Conservation (phyloP, 2,797 vertebrate genomes). For the Picus viridis region DNA sequence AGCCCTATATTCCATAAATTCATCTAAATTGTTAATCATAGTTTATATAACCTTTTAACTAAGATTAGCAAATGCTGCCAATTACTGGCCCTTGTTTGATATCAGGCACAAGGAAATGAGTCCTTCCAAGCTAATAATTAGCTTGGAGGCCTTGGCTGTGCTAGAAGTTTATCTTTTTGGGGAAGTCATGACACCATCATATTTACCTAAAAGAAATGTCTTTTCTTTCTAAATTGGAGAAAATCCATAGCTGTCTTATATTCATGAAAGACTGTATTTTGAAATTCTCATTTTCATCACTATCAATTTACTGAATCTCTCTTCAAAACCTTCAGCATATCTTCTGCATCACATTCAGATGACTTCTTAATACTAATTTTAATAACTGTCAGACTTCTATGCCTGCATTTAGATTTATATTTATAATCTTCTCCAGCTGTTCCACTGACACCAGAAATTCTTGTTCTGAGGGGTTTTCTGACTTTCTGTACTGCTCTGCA, state of each 20-base stretch:
- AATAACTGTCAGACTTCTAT: not conserved
- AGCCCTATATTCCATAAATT: not conserved
- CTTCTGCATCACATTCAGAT: not conserved
- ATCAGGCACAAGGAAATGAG: not conserved
- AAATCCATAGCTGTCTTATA: not conserved
- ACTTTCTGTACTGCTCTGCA: not conserved
- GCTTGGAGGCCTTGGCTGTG: not conserved
- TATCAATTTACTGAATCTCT: not conserved
- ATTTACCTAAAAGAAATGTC: not conserved
- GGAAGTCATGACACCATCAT: not conserved
- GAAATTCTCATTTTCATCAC: not conserved
- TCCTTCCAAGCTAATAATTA: constrained; percentile 4
- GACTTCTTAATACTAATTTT: not conserved
- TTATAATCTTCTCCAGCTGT: not conserved
- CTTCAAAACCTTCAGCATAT: not conserved
- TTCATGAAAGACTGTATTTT: not conserved
- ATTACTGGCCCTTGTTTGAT: not conserved
- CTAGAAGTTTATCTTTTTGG: not conserved
- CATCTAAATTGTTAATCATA: not conserved
- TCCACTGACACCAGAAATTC: not conserved
- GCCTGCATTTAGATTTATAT: not conserved
- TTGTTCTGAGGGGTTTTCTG: not conserved
- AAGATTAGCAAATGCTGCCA: constrained; percentile 23
- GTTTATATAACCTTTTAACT: not conserved
- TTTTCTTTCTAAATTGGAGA: not conserved